Evolutionary conservation across 2,113 vertebrate genomes (phyloP).

Genomic region (Gallinago paraguaiae): DNA sequence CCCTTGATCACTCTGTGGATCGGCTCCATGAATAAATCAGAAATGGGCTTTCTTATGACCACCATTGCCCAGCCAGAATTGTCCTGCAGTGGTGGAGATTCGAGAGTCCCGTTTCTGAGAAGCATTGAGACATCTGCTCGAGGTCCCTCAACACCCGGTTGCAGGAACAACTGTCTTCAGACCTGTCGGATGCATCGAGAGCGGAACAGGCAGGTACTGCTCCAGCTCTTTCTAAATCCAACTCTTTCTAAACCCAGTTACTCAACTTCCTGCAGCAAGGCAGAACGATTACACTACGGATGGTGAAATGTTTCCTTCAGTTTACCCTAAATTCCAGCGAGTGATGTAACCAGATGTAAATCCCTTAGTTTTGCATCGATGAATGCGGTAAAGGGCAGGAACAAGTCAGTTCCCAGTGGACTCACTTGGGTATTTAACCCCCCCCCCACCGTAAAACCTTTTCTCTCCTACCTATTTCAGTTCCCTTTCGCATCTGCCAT

Average conservation of each 20-base stretch:
- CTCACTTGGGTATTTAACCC: neutral
- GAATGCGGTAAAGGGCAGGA: neutral
- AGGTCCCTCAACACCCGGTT: rapidly evolving
- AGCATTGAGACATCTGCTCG: neutral
- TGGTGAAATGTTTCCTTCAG: slow-evolving; percentile 63
- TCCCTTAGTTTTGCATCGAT: neutral
- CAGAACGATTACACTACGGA: slow-evolving; percentile 1
- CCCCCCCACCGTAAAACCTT: neutral
- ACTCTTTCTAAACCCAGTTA: slow-evolving; percentile 56
- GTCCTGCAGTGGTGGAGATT: neutral
- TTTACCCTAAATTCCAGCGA: slow-evolving; percentile 48
- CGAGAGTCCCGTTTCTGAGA: neutral
- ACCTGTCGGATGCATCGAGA: neutral
- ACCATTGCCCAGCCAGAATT: neutral
- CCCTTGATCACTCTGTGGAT: neutral
- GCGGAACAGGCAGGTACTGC: slow-evolving; percentile 45
- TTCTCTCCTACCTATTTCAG: neutral
- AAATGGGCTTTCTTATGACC: neutral
- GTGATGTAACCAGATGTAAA: neutral
- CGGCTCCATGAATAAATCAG: neutral
- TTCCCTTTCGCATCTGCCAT: neutral
- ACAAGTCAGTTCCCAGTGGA: neutral
- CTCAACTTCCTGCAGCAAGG: slow-evolving; percentile 59
- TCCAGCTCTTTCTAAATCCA: slow-evolving; percentile 52
- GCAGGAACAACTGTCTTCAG: neutral